A percentile compares a stretch with the other conserved stretches of the same genome.
phyloP scores from a whole-genome alignment of 1,140 invertebrate species.

The Zeugodacus cucurbitae region DNA sequence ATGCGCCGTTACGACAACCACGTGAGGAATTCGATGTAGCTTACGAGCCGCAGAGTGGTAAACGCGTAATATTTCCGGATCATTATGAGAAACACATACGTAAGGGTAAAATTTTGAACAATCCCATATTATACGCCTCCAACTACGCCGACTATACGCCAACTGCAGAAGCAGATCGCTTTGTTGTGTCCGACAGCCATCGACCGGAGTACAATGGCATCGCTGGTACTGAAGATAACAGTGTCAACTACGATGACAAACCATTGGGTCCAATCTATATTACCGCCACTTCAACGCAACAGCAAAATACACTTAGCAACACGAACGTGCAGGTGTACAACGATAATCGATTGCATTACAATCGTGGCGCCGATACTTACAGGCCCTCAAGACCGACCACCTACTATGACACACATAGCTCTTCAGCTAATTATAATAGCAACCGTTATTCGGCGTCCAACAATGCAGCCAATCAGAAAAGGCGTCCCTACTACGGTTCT shows the following conservation, averaged over 20 bases:
- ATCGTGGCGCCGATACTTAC: conserved; percentile 4
- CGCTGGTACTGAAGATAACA: not conserved
- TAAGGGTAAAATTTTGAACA: conserved; percentile 55
- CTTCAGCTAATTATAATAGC: not conserved
- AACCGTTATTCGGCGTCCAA: not conserved
- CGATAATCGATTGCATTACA: not conserved
- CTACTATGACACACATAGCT: not conserved
- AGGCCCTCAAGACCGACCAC: not conserved
- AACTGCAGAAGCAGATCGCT: conserved; percentile 50
- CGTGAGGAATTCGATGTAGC: not conserved
- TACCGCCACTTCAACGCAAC: not conserved
- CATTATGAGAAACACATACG: conserved; percentile 57
- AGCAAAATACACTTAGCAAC: not conserved
- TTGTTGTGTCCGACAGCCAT: conserved; percentile 48
- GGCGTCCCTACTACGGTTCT: not conserved
- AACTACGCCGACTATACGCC: conserved; percentile 51
- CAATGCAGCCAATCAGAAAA: not conserved
- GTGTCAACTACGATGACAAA: not conserved
- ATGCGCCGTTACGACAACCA: not conserved
- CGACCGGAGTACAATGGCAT: not conserved
- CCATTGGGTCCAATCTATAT: not conserved
- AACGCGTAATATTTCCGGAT: conserved; percentile 53
- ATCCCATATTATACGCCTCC: conserved; percentile 55
- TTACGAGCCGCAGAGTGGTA: conserved; percentile 51
- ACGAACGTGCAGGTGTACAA: not conserved